These are phyloP conservation scores for Phataginus tricuspis DNA, from an alignment of 2,797 vertebrate species.

Conservation along the genomic window DNA sequence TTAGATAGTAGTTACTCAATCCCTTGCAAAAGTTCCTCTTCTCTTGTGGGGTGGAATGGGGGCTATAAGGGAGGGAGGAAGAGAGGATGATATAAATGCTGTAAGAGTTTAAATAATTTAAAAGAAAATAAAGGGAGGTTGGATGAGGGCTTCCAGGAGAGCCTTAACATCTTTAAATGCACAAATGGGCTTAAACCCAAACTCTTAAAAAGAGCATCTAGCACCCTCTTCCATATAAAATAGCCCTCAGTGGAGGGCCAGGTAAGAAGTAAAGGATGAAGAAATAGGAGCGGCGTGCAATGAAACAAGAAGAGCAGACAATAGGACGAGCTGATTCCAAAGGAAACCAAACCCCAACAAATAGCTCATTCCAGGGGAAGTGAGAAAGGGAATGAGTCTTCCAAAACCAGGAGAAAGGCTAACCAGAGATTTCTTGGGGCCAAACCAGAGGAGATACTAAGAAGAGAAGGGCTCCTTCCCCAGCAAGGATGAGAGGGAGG, in stretches of 20 bases:
- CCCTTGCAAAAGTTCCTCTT: neutral
- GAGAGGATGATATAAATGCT: neutral
- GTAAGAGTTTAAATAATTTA: neutral
- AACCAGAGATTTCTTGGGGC: neutral
- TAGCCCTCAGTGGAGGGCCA: neutral
- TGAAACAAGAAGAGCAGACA: neutral
- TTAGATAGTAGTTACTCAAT: neutral
- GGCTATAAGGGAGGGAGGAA: neutral
- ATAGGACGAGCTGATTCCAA: neutral
- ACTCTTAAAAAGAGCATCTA: neutral
- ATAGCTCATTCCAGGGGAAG: neutral
- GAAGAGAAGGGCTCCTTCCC: neutral
- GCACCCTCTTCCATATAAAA: neutral
- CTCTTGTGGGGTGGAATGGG: neutral
- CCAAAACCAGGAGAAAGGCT: neutral
- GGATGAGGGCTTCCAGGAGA: neutral
- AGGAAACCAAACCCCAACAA: neutral
- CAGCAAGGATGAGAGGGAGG: neutral
- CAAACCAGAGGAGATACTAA: neutral
- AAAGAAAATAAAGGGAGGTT: neutral
- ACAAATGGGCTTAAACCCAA: neutral
- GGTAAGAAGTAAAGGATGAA: neutral
- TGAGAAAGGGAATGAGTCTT: constrained; percentile 25
- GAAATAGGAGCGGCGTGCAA: neutral
- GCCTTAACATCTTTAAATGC: neutral